A percentile compares a stretch with the other conserved stretches of the same genome.
Conservation (phyloP, 2,888 invertebrate genomes). For the Euphydryas editha region DNA sequence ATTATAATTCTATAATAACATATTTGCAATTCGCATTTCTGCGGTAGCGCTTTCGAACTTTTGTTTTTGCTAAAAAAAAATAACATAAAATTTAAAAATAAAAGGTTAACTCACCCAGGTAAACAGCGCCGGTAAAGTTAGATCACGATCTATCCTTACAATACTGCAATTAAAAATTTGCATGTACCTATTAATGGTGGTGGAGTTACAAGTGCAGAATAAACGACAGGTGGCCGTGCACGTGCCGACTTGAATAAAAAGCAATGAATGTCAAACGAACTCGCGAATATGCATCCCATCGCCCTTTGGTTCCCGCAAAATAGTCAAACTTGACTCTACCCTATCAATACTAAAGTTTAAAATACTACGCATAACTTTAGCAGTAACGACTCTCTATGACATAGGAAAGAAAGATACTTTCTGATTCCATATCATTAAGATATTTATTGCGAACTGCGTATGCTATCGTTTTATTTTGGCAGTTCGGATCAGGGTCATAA, state of each 20-base stretch:
- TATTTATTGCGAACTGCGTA: conserved; percentile 73
- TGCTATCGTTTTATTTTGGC: conserved; percentile 65
- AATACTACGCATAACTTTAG: conserved; percentile 46
- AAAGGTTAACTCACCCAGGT: conserved; percentile 1
- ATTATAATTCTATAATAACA: not conserved
- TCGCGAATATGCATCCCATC: conserved; percentile 51
- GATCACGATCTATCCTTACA: conserved; percentile 15
- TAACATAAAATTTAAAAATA: not conserved
- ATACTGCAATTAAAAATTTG: conserved; percentile 39
- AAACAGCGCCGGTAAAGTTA: conserved; percentile 4
- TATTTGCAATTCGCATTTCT: not conserved
- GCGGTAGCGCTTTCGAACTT: not conserved
- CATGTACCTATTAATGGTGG: conserved; percentile 50
- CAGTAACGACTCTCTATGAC: conserved; percentile 58
- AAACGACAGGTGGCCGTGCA: conserved; percentile 80
- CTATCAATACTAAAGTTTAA: conserved; percentile 52
- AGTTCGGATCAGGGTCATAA: conserved; percentile 58
- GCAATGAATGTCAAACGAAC: conserved; percentile 82
- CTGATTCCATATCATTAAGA: conserved; percentile 83
- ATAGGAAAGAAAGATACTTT: conserved; percentile 69
- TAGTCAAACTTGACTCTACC: conserved; percentile 49
- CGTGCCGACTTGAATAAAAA: conserved; percentile 78
- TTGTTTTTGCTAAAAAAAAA: not conserved
- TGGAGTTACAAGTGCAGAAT: conserved; percentile 67
- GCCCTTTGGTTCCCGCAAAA: conserved; percentile 32